phyloP scores from a whole-genome alignment of 1,140 invertebrate genomes.

The Wiebesia pumilae region DNA sequence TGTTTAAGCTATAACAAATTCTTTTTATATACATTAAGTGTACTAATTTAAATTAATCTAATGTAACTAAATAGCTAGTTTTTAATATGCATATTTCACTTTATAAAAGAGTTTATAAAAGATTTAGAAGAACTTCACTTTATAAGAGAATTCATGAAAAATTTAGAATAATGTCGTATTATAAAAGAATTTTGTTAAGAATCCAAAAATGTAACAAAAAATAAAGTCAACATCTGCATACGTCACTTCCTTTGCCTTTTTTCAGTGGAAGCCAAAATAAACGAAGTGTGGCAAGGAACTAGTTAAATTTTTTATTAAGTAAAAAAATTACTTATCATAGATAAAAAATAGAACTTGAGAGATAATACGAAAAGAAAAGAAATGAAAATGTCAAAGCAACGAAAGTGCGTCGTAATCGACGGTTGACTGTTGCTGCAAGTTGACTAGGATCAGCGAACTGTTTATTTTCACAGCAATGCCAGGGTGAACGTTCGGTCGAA shows the following conservation, averaged over 20 bases:
- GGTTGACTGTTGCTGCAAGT: constrained; percentile 33
- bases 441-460: constrained; percentile 61
- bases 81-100: too few species aligned
- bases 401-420: constrained; percentile 1
- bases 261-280: not conserved
- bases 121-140: too few species aligned
- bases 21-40: too few species aligned
- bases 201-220: not conserved
- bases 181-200: not conserved
- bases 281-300: not conserved
- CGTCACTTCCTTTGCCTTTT: too few species aligned
- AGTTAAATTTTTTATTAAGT: not conserved
- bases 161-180: too few species aligned
- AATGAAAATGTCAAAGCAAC: constrained; percentile 2
- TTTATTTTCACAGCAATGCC: constrained; percentile 70
- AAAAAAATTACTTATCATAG: not conserved
- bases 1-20: too few species aligned
- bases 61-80: too few species aligned
- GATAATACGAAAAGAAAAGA: not conserved
- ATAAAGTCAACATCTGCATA: not conserved
- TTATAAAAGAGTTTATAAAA: too few species aligned
- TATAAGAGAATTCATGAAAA: too few species aligned
- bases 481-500: constrained; percentile 68
- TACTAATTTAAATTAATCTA: too few species aligned
- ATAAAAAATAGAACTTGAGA: not conserved